Evolutionary conservation across 2,113 vertebrate species (phyloP).

Genomic region (Pao palembangensis): DNA sequence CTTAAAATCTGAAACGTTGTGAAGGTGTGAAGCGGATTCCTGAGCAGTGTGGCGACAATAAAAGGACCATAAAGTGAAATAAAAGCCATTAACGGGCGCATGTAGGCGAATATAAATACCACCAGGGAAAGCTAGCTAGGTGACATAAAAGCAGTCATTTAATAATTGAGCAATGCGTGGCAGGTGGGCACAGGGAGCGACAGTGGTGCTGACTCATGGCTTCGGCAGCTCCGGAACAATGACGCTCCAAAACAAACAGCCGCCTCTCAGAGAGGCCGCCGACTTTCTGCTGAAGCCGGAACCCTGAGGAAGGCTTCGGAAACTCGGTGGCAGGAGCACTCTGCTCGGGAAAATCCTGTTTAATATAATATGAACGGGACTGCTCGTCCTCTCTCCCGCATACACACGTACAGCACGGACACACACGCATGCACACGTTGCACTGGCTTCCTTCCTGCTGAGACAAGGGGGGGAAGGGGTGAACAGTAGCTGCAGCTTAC

Average conservation of each 20-base stretch:
- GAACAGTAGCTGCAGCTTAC: slow-evolving; percentile 49
- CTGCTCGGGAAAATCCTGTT: slow-evolving; percentile 78
- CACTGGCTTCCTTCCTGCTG: slow-evolving; percentile 62
- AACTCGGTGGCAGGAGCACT: slow-evolving; percentile 68
- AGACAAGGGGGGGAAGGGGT: slow-evolving; percentile 47
- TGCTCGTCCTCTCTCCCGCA: slow-evolving; percentile 31
- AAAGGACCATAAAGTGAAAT: too few species aligned
- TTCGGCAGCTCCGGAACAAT: slow-evolving; percentile 59
- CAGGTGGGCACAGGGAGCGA: slow-evolving; percentile 57
- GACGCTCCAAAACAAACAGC: slow-evolving; percentile 74
- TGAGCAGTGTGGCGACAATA: too few species aligned
- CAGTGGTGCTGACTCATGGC: slow-evolving; percentile 66
- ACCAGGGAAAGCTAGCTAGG: slow-evolving; percentile 37
- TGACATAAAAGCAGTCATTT: slow-evolving; percentile 59
- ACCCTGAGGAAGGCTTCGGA: slow-evolving; percentile 71
- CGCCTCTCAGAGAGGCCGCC: slow-evolving; percentile 28
- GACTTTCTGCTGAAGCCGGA: slow-evolving; percentile 69
- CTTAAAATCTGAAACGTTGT: too few species aligned
- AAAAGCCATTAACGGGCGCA: slow-evolving; percentile 10
- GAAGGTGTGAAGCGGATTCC: too few species aligned
- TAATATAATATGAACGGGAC: slow-evolving; percentile 66
- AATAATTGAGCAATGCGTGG: slow-evolving; percentile 63
- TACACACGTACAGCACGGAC: slow-evolving; percentile 32
- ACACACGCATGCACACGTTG: slow-evolving; percentile 43
- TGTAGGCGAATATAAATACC: slow-evolving; percentile 47